Evolutionary conservation across 2,888 invertebrate genomes (phyloP).

Genomic region (Allolobophora icterica): DNA sequence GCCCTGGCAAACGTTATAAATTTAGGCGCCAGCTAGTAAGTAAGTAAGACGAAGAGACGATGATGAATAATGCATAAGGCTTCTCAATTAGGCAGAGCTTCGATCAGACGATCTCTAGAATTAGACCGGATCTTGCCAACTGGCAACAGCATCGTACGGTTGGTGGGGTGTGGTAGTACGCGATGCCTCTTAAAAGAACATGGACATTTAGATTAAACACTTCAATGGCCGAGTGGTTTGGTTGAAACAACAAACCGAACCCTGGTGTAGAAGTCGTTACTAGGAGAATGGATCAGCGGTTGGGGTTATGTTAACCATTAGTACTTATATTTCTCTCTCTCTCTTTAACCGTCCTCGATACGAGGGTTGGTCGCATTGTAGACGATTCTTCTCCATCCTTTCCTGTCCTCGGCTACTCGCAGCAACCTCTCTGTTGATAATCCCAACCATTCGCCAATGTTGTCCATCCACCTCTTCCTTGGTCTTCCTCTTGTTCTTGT

Average conservation of each 20-base stretch:
- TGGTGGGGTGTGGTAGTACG: not conserved
- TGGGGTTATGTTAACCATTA: no score
- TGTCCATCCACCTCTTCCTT: no score
- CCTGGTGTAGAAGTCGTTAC: no score
- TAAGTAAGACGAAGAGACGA: not conserved
- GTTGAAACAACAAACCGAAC: not conserved
- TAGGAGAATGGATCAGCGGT: no score
- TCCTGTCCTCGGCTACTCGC: no score
- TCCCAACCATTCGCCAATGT: no score
- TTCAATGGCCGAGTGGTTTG: not conserved
- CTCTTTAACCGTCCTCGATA: no score
- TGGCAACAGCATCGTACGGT: not conserved
- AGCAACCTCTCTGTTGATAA: no score
- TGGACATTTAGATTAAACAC: not conserved
- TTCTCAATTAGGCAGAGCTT: not conserved
- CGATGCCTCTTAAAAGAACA: not conserved
- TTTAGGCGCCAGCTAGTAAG: not conserved
- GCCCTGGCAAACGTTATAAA: not conserved
- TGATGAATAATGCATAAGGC: not conserved
- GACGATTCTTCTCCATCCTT: no score
- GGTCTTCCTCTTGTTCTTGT: no score
- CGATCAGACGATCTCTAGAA: not conserved
- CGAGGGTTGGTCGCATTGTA: no score
- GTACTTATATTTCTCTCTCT: no score
- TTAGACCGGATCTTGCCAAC: not conserved